Evolutionary conservation across 1,140 invertebrate genomes (phyloP).

Genomic region (Sycobia sp.): DNA sequence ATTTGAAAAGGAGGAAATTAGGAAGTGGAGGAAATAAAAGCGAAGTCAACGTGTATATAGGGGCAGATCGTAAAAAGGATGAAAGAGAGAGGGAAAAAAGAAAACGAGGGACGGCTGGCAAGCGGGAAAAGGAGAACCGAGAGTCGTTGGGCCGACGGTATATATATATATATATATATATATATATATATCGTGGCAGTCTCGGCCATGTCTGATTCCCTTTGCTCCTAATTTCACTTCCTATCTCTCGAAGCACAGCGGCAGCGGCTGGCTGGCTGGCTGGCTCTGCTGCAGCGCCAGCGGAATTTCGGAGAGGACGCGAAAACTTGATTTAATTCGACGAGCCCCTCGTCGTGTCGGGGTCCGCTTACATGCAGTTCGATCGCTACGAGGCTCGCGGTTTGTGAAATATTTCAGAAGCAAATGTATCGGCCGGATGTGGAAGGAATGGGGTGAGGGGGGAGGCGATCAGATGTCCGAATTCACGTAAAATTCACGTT

Average conservation of each 20-base stretch:
- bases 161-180: too few relatives aligned
- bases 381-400: too few relatives aligned
- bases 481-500: too few relatives aligned
- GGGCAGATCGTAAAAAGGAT: too few relatives aligned
- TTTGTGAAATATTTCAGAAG: constrained; percentile 15
- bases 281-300: not conserved
- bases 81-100: not conserved
- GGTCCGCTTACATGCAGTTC: too few relatives aligned
- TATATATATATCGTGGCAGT: constrained; percentile 26
- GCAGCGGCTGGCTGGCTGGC: too few relatives aligned
- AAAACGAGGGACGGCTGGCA: not conserved
- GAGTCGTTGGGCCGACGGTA: constrained; percentile 1
- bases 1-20: not conserved
- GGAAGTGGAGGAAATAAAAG: not conserved
- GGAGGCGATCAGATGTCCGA: too few relatives aligned
- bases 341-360: constrained; percentile 14
- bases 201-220: constrained; percentile 18
- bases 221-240: constrained; percentile 28
- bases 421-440: not conserved
- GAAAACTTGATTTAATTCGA: constrained; percentile 25
- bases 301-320: not conserved
- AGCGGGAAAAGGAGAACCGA: not conserved
- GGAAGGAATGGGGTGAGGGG: constrained; percentile 1
- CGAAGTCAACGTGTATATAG: too few relatives aligned
- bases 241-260: not conserved